A percentile compares a stretch with the other conserved stretches of the same genome.
These are phyloP conservation scores for Emydocephalus ijimae DNA, from an alignment of 2,113 vertebrate genomes.

Conservation along the genomic window DNA sequence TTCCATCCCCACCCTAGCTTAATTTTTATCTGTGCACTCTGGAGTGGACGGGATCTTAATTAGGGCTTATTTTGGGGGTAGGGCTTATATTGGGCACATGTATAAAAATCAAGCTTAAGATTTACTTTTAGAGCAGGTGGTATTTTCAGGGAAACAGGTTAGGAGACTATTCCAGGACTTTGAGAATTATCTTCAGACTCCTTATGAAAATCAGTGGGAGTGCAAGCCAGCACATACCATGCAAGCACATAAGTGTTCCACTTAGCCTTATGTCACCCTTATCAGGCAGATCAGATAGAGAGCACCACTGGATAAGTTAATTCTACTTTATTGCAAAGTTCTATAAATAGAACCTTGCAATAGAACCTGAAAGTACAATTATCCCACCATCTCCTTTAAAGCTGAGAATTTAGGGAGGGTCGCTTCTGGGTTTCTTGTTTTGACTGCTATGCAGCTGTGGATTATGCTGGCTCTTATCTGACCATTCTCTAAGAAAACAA, in stretches of 20 bases:
- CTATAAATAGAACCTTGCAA: background rate
- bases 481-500: background rate
- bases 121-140: too few species aligned
- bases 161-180: background rate
- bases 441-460: background rate
- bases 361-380: background rate
- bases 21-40: too few species aligned
- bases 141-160: too few species aligned
- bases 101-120: too few species aligned
- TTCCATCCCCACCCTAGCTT: too few species aligned
- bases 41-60: too few species aligned
- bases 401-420: background rate
- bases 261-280: background rate
- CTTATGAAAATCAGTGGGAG: background rate
- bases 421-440: background rate
- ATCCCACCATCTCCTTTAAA: background rate
- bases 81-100: too few species aligned
- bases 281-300: background rate
- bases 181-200: background rate
- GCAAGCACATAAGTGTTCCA: background rate
- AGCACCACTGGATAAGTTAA: background rate
- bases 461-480: background rate
- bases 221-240: background rate
- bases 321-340: background rate
- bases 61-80: too few species aligned